phyloP scores from a whole-genome alignment of 2,888 invertebrate species.

The Drosophila heteroneura region DNA sequence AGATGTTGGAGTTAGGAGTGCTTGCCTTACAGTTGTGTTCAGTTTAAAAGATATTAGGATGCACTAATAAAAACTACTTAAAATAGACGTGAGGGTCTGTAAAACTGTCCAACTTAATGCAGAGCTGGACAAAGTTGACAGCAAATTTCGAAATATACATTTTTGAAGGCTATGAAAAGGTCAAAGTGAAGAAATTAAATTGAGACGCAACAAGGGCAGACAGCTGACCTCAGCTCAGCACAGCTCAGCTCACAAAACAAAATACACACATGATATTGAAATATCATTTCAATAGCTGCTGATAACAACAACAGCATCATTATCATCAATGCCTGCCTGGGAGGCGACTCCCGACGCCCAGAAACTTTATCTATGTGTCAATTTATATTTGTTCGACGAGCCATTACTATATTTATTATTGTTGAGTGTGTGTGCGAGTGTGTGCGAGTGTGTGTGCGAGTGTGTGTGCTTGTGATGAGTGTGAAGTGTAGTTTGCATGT shows the following conservation, averaged over 20 bases:
- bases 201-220: constrained; percentile 29
- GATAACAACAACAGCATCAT: constrained; percentile 38
- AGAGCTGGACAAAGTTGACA: constrained; percentile 13
- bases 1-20: neutral
- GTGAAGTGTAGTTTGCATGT: constrained; percentile 75
- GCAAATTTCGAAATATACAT: constrained; percentile 7
- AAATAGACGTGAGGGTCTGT: neutral
- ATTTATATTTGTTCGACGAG: constrained; percentile 78
- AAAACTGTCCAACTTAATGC: constrained; percentile 23
- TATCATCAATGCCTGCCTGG: constrained; percentile 33
- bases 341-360: constrained; percentile 54
- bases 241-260: constrained; percentile 1
- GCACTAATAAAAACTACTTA: neutral
- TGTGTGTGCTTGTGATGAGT: constrained; percentile 41
- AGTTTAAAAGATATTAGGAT: no score
- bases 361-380: constrained; percentile 77
- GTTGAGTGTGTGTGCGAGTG: constrained; percentile 15
- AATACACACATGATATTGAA: constrained; percentile 38
- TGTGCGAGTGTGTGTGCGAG: neutral
- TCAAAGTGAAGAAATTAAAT: constrained; percentile 37
- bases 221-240: constrained; percentile 41
- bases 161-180: constrained; percentile 40
- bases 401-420: constrained; percentile 75
- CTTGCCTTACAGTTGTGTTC: neutral
- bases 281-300: constrained; percentile 42